These are phyloP conservation scores for Calliopum simillimum DNA, from an alignment of 2,888 invertebrate genomes.

Conservation along the genomic window DNA sequence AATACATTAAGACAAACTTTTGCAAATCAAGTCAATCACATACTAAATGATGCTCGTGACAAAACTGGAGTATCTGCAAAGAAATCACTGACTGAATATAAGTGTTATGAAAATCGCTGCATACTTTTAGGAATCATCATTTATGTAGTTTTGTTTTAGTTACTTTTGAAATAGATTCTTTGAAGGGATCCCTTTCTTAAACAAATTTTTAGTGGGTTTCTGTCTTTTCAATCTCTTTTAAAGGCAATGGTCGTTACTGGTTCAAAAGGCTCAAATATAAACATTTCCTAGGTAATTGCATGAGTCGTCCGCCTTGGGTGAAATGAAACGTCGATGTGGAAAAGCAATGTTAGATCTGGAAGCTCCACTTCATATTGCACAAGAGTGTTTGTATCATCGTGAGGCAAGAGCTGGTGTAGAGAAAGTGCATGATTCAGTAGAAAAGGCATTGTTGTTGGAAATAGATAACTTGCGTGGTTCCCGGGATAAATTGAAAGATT, in stretches of 20 bases:
- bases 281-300: conserved; percentile 98
- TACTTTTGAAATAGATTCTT: too few species aligned
- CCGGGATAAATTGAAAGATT: conserved; percentile 80
- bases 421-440: conserved; percentile 90
- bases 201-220: neutral
- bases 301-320: conserved; percentile 83
- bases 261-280: conserved; percentile 98
- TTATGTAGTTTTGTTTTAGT: too few species aligned
- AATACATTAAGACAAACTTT: conserved; percentile 97
- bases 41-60: conserved; percentile 98
- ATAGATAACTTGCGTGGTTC: conserved; percentile 83
- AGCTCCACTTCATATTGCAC: conserved; percentile 90
- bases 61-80: conserved; percentile 98
- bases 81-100: conserved; percentile 96
- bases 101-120: too few species aligned
- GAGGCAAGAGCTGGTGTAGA: conserved; percentile 91
- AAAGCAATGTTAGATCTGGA: conserved; percentile 83
- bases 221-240: neutral
- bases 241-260: conserved; percentile 99
- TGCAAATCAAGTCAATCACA: conserved; percentile 97
- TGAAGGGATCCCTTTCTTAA: too few species aligned
- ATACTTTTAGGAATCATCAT: too few species aligned
- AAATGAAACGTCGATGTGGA: conserved; percentile 77
- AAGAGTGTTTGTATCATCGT: conserved; percentile 92
- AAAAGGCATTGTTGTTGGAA: conserved; percentile 86